A percentile compares a stretch with the other conserved stretches of the same genome.
These are phyloP conservation scores for Gryllus longicercus DNA, from an alignment of 2,888 invertebrate species.

Conservation along the genomic window DNA sequence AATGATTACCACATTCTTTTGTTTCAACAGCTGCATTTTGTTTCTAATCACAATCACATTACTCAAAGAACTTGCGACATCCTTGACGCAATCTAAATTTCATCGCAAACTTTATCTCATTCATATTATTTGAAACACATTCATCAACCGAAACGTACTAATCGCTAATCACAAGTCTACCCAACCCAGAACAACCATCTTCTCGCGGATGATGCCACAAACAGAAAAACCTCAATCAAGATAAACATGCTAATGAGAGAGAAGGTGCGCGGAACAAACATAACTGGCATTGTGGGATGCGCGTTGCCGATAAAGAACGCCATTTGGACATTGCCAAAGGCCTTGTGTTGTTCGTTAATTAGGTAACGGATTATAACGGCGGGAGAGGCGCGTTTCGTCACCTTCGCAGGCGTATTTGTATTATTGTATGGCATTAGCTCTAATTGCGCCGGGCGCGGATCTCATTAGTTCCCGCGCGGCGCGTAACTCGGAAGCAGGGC, in stretches of 20 bases:
- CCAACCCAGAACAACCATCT: not conserved
- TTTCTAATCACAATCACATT: too few relatives aligned
- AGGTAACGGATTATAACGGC: not conserved
- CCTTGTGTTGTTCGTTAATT: not conserved
- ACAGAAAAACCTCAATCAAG: not conserved
- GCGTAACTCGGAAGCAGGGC: not conserved
- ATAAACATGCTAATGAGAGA: slow-evolving; percentile 9
- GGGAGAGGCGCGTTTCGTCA: not conserved
- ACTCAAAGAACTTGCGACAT: too few relatives aligned
- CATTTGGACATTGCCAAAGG: too few relatives aligned
- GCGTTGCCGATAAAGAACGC: too few relatives aligned
- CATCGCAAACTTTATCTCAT: too few relatives aligned
- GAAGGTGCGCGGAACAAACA: not conserved
- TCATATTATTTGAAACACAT: too few relatives aligned
- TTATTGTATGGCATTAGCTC: not conserved
- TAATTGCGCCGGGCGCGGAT: not conserved
- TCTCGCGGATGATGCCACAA: not conserved
- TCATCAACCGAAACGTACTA: too few relatives aligned
- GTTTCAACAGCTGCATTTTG: too few relatives aligned
- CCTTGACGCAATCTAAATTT: too few relatives aligned
- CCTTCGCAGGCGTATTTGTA: not conserved
- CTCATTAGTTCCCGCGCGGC: not conserved
- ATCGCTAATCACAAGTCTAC: not conserved
- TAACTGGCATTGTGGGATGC: too few relatives aligned
- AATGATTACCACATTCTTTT: too few relatives aligned